phyloP scores from a whole-genome alignment of 2,113 vertebrate species.

The Vombatus ursinus region DNA sequence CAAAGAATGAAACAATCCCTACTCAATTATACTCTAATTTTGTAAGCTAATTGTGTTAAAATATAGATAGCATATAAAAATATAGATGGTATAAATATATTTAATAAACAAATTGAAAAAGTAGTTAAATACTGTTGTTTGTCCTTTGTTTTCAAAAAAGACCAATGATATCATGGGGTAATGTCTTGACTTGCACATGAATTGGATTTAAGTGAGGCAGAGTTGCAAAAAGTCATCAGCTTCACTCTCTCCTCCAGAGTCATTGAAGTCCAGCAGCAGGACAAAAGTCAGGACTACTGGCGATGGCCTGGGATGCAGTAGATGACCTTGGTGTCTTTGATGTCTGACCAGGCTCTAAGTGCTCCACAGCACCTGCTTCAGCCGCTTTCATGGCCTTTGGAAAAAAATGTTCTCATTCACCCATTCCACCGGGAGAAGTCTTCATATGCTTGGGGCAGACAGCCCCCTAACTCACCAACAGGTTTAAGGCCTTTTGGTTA shows the following conservation, averaged over 20 bases:
- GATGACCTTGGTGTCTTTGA: not conserved
- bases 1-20: not conserved
- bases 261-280: not conserved
- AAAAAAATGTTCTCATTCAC: not conserved
- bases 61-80: not conserved
- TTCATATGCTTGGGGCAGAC: not conserved
- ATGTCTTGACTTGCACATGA: not conserved
- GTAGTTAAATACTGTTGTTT: not conserved
- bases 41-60: not conserved
- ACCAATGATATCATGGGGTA: not conserved
- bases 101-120: not conserved
- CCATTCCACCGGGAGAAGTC: not conserved
- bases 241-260: not conserved
- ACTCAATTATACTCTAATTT: not conserved
- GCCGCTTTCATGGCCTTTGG: not conserved
- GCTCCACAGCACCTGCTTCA: not conserved
- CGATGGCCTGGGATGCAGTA: not conserved
- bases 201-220: not conserved
- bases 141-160: not conserved
- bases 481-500: not conserved
- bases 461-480: not conserved
- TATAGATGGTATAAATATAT: not conserved
- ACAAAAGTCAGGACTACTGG: not conserved
- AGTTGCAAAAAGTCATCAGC: accelerated
- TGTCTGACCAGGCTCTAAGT: not conserved